Conservation (phyloP, 2,888 invertebrate genomes). For the Oligia latruncula region DNA sequence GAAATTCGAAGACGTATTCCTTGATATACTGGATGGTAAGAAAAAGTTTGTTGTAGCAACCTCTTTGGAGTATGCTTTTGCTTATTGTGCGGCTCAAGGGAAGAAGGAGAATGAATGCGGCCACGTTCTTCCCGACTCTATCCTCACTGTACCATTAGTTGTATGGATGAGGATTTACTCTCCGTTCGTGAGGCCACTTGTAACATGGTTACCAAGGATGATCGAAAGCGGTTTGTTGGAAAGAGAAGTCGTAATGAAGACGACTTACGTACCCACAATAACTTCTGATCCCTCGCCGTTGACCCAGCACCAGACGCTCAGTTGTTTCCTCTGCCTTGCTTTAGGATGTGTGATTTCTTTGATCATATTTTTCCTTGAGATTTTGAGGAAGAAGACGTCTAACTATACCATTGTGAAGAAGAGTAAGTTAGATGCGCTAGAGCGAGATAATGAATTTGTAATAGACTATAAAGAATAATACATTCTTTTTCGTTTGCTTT, state of each 20-base stretch:
- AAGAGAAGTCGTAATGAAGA: slow-evolving; percentile 69
- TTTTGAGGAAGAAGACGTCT: slow-evolving; percentile 67
- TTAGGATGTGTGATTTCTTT: slow-evolving; percentile 75
- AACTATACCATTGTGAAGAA: slow-evolving; percentile 62
- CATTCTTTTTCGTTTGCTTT: neutral
- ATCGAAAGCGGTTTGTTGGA: slow-evolving; percentile 80
- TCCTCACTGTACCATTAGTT: slow-evolving; percentile 80
- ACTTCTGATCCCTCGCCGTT: slow-evolving; percentile 76
- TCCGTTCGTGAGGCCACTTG: slow-evolving; percentile 73
- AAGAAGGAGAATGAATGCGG: slow-evolving; percentile 81
- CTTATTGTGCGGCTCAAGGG: slow-evolving; percentile 76
- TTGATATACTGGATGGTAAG: slow-evolving; percentile 74
- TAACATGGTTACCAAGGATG: slow-evolving; percentile 78
- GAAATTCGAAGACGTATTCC: slow-evolving; percentile 76
- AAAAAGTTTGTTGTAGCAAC: slow-evolving; percentile 79
- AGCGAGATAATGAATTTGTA: slow-evolving; percentile 5
- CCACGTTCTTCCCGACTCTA: slow-evolving; percentile 79
- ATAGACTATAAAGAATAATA: slow-evolving; percentile 37
- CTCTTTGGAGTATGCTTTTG: slow-evolving; percentile 80
- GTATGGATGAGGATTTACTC: slow-evolving; percentile 81
- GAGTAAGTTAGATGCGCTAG: slow-evolving; percentile 34
- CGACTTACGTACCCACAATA: slow-evolving; percentile 59
- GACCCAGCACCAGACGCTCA: slow-evolving; percentile 75
- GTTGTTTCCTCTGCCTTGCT: slow-evolving; percentile 77
- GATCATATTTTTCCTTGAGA: slow-evolving; percentile 74